phyloP scores from a whole-genome alignment of 2,797 vertebrate genomes.

The Hipposideros larvatus region DNA sequence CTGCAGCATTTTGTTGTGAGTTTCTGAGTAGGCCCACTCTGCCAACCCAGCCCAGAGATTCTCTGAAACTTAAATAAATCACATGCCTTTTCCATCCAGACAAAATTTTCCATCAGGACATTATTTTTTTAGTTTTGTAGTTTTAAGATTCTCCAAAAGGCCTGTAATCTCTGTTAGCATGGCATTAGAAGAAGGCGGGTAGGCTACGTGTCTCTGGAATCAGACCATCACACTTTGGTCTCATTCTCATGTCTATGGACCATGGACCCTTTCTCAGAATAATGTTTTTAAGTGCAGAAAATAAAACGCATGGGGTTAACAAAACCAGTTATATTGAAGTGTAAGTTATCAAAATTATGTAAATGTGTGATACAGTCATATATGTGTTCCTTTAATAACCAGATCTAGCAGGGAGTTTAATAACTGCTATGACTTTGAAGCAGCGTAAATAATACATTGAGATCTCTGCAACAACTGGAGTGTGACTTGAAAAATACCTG shows the following conservation, averaged over 20 bases:
- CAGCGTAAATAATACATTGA: not conserved
- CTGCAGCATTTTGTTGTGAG: not conserved
- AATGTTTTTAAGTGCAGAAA: constrained; percentile 43
- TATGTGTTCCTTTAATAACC: not conserved
- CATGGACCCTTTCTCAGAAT: not conserved
- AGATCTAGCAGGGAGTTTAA: not conserved
- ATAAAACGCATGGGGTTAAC: constrained; percentile 4
- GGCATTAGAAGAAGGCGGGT: not conserved
- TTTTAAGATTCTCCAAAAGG: not conserved
- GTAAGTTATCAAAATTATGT: not conserved
- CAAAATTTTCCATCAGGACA: not conserved
- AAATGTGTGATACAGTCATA: not conserved
- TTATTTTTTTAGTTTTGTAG: not conserved
- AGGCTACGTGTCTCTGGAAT: not conserved
- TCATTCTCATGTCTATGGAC: not conserved
- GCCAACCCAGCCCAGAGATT: not conserved
- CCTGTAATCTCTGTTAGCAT: not conserved
- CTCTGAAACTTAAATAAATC: not conserved
- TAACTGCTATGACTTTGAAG: not conserved
- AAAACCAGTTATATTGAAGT: not conserved
- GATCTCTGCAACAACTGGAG: not conserved
- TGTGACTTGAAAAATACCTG: not conserved
- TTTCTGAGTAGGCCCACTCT: not conserved
- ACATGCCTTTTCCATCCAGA: not conserved
- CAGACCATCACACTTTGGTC: not conserved